These are phyloP conservation scores for Chiloscyllium punctatum DNA, from an alignment of 2,797 vertebrate genomes.

Conservation along the genomic window DNA sequence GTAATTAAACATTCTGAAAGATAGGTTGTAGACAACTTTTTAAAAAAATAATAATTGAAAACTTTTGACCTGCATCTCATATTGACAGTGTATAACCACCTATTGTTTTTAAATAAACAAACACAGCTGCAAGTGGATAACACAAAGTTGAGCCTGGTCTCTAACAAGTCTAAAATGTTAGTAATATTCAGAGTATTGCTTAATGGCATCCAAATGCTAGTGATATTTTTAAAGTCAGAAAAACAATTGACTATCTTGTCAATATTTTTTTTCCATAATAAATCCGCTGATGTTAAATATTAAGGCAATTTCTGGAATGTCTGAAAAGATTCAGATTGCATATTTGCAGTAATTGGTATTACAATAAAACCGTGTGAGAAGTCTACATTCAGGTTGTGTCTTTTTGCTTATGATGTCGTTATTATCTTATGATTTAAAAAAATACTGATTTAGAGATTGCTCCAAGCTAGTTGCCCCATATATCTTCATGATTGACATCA, in stretches of 20 bases:
- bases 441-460: neutral
- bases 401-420: neutral
- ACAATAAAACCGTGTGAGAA: neutral
- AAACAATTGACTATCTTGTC: neutral
- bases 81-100: neutral
- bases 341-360: neutral
- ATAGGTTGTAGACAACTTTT: neutral
- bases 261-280: neutral
- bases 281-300: neutral
- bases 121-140: neutral
- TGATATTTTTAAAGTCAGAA: neutral
- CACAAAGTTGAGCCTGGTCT: neutral
- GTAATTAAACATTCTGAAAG: neutral
- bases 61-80: neutral
- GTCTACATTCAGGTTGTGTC: neutral
- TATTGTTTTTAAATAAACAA: neutral
- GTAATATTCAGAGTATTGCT: neutral
- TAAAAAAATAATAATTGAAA: constrained; percentile 29
- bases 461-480: neutral
- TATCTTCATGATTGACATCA: neutral
- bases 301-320: neutral
- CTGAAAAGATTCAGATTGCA: neutral
- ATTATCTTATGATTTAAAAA: neutral
- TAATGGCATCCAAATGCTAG: neutral
- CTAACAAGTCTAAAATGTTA: neutral